Evolutionary conservation across 1,140 invertebrate species (phyloP), one percentile per base, ranked within the genome.

Genomic region (Marisa cornuarietis): DNA sequence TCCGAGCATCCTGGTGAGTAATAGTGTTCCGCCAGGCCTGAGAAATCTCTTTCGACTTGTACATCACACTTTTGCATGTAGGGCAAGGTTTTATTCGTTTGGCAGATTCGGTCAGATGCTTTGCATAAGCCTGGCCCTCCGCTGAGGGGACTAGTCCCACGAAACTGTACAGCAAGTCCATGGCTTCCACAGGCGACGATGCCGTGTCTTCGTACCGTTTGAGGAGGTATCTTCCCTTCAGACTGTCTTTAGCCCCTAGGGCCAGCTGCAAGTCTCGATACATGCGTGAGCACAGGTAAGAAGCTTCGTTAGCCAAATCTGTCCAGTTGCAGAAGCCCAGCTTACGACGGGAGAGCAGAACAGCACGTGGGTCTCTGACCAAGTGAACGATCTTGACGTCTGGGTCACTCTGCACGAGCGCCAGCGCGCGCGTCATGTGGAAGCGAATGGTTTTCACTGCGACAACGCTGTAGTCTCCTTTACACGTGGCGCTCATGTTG

Each of bases 371-470:
- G 65, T 77, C 76, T 42, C 76, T 63, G 42, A 77, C 9, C 42
- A 77, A 24, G 65, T 77, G 76, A 7, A 77, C 49, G 63, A 77
- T n/a, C 63, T 52, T 77, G 49, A 77, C 76, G 62, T 68, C 54
- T 42, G 62, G 76, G 63, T 77, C 76, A 10, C 8, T 16, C 16
- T 31, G 62, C 76, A 77, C 26, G 76, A 62, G 22, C 76, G 51
- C 76, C 63, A 77, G 24, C 3, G 76, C 76, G 31, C 65, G 76
- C 65, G 42, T 11, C 63, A 77, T 52, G 11, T 22, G 6, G 22
- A 77, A 51, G 18, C 76, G 76, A 26, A 77, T 77, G 76, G 63
- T n/a, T 22, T 77, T 77, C 42, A 77, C 20, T 14, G 76, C 76
- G 42, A 65, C 68, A 31, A 51, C 65, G 22, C 52, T 66, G 63